Conservation (phyloP, 1,140 invertebrate species). For the Campoletis sonorensis region DNA sequence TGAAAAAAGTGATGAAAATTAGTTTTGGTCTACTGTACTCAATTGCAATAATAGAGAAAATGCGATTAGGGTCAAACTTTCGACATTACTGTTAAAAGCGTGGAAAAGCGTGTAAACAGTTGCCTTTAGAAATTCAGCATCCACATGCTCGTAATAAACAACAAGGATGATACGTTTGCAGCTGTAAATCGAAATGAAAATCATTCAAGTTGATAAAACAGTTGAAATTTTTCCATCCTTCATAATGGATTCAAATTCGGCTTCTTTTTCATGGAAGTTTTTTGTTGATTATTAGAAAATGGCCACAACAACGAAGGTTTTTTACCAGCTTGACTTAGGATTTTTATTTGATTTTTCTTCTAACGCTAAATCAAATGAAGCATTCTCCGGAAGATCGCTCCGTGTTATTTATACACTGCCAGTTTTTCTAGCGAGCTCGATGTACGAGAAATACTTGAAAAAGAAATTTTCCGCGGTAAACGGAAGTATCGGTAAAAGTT, state of each 20-base stretch:
- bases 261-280: neutral
- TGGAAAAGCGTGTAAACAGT: neutral
- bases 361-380: neutral
- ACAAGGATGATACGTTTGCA: neutral
- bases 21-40: neutral
- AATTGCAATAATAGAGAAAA: neutral
- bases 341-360: constrained; percentile 21
- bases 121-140: neutral
- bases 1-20: neutral
- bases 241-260: neutral
- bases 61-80: constrained; percentile 1
- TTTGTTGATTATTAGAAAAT: neutral
- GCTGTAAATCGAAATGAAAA: neutral
- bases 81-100: neutral
- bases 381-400: neutral
- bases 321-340: neutral
- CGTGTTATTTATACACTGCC: neutral
- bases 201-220: too few relatives aligned
- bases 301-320: neutral
- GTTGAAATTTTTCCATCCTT: too few relatives aligned
- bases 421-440: neutral
- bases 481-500: neutral
- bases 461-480: neutral
- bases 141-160: too few relatives aligned
- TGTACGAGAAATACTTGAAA: neutral